A percentile compares a stretch with the other conserved stretches of the same genome.
phyloP scores from a whole-genome alignment of 2,888 invertebrate genomes.

The Prenolepis imparis region DNA sequence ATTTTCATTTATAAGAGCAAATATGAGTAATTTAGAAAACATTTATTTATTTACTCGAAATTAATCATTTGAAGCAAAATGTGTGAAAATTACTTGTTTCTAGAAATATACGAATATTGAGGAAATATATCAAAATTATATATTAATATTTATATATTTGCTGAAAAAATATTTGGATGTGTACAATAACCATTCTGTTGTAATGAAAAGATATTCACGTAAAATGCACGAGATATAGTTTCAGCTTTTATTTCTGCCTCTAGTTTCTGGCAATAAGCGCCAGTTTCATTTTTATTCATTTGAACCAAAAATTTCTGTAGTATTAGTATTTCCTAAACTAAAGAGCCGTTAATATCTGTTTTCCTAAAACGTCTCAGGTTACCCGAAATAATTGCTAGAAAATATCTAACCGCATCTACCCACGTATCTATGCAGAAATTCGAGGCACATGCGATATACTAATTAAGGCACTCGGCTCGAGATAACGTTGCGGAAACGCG shows the following conservation, averaged over 20 bases:
- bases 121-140: neutral
- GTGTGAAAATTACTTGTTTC: neutral
- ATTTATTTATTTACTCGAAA: neutral
- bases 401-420: neutral
- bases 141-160: neutral
- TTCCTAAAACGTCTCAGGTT: neutral
- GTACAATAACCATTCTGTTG: neutral
- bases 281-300: neutral
- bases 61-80: slow-evolving; percentile 14
- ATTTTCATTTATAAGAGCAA: neutral
- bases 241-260: neutral
- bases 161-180: neutral
- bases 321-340: neutral
- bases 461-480: slow-evolving; percentile 14
- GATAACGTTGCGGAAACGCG: slow-evolving; percentile 18
- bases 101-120: neutral
- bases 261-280: neutral
- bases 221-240: slow-evolving; percentile 3
- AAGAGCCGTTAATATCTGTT: neutral
- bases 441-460: slow-evolving; percentile 13
- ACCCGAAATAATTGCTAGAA: slow-evolving; percentile 3
- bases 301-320: neutral
- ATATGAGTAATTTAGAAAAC: neutral
- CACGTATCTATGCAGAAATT: slow-evolving; percentile 6
- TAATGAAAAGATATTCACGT: slow-evolving; percentile 5